Evolutionary conservation across 2,113 vertebrate species (phyloP).

Genomic region (Apaloderma vittatum): DNA sequence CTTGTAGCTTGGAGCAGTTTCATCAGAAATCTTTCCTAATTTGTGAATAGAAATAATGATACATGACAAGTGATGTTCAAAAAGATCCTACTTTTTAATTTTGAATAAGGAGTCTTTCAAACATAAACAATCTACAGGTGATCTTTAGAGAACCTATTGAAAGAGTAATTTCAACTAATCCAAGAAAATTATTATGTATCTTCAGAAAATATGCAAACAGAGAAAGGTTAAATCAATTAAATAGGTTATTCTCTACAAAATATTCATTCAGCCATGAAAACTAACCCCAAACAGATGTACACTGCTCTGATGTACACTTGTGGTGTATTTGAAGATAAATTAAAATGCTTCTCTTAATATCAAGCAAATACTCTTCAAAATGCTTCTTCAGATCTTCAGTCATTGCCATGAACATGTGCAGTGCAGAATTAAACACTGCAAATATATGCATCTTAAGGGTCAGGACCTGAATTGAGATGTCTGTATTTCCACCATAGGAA

Average conservation of each 20-base stretch:
- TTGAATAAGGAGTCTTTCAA: background rate
- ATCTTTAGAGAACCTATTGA: conserved; percentile 23
- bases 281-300: conserved; percentile 37
- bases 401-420: background rate
- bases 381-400: conserved; percentile 12
- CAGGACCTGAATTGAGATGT: background rate
- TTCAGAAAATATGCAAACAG: conserved; percentile 44
- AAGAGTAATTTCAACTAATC: conserved; percentile 25
- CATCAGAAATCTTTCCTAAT: conserved; percentile 2
- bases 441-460: background rate
- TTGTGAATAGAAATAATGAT: background rate
- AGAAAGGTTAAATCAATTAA: conserved; percentile 62
- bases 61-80: background rate
- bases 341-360: conserved; percentile 40
- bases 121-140: conserved; percentile 27
- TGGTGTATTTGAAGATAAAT: conserved; percentile 51
- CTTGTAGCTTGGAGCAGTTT: background rate
- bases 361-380: conserved; percentile 55
- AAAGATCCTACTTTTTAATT: conserved; percentile 5
- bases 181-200: conserved; percentile 11
- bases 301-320: background rate
- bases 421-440: conserved; percentile 17
- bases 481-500: background rate
- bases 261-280: background rate
- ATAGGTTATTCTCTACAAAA: conserved; percentile 65